Evolutionary conservation across 2,888 invertebrate species (phyloP).

Genomic region (Entomobrya proxima): DNA sequence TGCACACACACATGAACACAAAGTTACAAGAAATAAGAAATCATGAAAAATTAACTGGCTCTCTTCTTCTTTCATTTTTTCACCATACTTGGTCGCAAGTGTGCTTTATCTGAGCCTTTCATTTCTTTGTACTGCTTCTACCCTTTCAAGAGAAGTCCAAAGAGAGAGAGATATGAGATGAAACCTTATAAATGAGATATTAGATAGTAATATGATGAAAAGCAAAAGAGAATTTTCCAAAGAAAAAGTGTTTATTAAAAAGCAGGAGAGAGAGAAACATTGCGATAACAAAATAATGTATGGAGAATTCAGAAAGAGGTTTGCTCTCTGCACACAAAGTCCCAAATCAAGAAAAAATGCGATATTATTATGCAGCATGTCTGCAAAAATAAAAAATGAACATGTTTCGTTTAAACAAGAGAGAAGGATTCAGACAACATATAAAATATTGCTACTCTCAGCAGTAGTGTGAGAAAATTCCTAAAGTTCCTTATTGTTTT

Average conservation of each 20-base stretch:
- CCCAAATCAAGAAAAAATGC: too few relatives aligned
- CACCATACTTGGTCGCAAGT: not conserved
- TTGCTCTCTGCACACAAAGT: not conserved
- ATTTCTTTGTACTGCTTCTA: too few relatives aligned
- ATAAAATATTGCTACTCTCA: conserved; percentile 10
- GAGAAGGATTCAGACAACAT: conserved; percentile 2
- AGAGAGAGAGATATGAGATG: not conserved
- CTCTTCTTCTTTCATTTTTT: conserved; percentile 2
- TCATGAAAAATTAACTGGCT: conserved; percentile 59
- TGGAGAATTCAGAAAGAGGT: not conserved
- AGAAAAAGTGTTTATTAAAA: conserved; percentile 17
- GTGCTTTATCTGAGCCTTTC: too few relatives aligned
- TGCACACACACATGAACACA: not conserved
- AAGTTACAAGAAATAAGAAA: conserved; percentile 43
- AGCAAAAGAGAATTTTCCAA: not conserved
- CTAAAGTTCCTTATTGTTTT: conserved; percentile 30
- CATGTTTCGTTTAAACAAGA: not conserved
- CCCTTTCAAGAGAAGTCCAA: too few relatives aligned
- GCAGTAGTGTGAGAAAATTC: conserved; percentile 45
- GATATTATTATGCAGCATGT: not conserved
- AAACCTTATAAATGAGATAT: conserved; percentile 30
- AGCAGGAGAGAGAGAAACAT: conserved; percentile 9
- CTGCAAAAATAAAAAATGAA: not conserved
- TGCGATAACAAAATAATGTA: not conserved
- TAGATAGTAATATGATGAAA: conserved; percentile 35